phyloP scores from a whole-genome alignment of 2,797 vertebrate species.

The Sebastes dallii region DNA sequence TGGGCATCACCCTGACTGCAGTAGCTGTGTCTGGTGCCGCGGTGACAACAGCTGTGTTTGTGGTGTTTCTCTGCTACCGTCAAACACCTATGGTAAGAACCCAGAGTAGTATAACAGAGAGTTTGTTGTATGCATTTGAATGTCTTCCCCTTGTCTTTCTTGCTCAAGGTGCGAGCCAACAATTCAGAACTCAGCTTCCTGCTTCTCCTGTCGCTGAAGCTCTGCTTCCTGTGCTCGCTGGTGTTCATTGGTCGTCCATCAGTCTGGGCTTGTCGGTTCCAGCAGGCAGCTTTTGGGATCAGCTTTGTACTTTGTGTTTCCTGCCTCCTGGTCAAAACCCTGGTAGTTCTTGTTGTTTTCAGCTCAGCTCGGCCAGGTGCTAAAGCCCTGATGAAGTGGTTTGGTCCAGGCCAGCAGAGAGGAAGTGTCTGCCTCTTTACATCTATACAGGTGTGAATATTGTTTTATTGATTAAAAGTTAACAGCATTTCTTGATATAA shows the following conservation, averaged over 20 bases:
- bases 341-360: no score
- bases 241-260: constrained; percentile 72
- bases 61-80: constrained; percentile 74
- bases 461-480: no score
- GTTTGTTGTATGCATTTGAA: background rate
- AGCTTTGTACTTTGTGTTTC: constrained; percentile 70
- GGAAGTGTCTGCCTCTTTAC: no score
- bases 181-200: constrained; percentile 80
- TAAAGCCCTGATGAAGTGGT: no score
- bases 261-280: constrained; percentile 59
- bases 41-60: constrained; percentile 72
- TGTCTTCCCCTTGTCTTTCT: background rate
- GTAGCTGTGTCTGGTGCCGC: constrained; percentile 70
- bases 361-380: no score
- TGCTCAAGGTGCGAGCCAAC: constrained; percentile 71
- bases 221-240: constrained; percentile 78
- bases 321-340: no score
- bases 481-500: no score
- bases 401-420: no score
- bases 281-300: constrained; percentile 69
- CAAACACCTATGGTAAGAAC: constrained; percentile 78
- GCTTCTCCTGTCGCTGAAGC: constrained; percentile 74
- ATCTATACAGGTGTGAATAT: no score
- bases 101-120: background rate
- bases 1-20: constrained; percentile 76